Evolutionary conservation across 2,113 vertebrate species (phyloP).

Genomic region (Girardinichthys multiradiatus): DNA sequence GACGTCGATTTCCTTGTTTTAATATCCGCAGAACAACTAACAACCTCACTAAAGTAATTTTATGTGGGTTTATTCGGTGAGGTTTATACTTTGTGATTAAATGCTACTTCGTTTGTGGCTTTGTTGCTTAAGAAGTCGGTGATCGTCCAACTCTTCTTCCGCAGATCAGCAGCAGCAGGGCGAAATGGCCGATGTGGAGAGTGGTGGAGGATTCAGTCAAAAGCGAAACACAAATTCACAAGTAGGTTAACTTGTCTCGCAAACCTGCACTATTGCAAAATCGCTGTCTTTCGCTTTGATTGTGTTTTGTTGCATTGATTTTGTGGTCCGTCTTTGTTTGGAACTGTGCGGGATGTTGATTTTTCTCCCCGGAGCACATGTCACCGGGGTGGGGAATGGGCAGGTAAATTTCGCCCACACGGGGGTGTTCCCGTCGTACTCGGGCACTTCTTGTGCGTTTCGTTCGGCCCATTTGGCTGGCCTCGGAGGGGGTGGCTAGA

Average conservation of each 20-base stretch:
- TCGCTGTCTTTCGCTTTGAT: too few relatives aligned
- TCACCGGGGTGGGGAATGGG: slow-evolving; percentile 76
- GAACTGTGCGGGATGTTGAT: slow-evolving; percentile 63
- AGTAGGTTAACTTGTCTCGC: slow-evolving; percentile 60
- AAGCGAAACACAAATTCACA: slow-evolving; percentile 78
- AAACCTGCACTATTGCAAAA: background rate
- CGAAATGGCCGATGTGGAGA: slow-evolving; percentile 82
- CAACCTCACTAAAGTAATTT: background rate
- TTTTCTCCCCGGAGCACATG: slow-evolving; percentile 77
- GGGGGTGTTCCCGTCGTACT: slow-evolving; percentile 80
- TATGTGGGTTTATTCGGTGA: background rate
- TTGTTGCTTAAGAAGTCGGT: slow-evolving; percentile 3
- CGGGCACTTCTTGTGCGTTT: slow-evolving; percentile 59
- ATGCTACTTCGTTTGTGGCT: background rate
- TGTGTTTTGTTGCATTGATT: background rate
- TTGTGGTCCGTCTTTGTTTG: background rate
- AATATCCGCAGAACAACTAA: background rate
- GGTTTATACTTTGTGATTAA: background rate
- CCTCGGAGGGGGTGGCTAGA: slow-evolving; percentile 76
- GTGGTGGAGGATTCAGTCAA: slow-evolving; percentile 76
- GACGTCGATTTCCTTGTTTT: slow-evolving; percentile 17
- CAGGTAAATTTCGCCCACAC: slow-evolving; percentile 79
- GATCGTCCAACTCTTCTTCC: slow-evolving; percentile 63
- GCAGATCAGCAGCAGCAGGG: slow-evolving; percentile 83
- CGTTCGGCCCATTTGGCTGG: slow-evolving; percentile 81